These are phyloP conservation scores for Marisa cornuarietis DNA, from an alignment of 1,140 invertebrate genomes.

Conservation along the genomic window DNA sequence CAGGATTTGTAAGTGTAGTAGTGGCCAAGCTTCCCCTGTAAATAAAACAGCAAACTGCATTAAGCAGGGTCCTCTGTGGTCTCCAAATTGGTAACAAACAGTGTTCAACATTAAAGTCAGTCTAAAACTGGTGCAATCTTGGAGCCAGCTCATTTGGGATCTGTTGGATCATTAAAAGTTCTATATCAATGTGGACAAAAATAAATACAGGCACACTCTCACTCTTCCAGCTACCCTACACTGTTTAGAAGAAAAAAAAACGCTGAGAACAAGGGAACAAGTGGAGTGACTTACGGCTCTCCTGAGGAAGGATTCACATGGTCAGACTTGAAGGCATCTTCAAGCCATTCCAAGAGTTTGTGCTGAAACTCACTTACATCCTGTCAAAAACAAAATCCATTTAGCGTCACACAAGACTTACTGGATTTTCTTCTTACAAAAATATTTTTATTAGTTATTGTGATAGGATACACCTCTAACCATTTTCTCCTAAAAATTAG, in stretches of 20 bases:
- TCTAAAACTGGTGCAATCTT: background rate
- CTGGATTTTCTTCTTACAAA: background rate
- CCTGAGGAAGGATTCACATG: slow-evolving; percentile 33
- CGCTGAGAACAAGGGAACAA: no score
- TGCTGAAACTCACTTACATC: slow-evolving; percentile 71
- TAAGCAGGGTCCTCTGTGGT: no score
- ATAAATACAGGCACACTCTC: no score
- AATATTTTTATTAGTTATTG: background rate
- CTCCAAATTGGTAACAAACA: background rate
- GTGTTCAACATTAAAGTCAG: background rate
- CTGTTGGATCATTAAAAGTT: no score
- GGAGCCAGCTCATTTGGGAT: no score
- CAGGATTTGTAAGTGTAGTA: slow-evolving; percentile 59
- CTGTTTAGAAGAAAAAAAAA: no score
- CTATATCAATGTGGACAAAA: no score
- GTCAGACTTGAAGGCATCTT: slow-evolving; percentile 66
- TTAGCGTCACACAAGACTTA: background rate
- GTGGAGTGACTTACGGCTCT: slow-evolving; percentile 7
- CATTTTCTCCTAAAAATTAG: background rate
- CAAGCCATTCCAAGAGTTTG: slow-evolving; percentile 69
- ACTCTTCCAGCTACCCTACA: no score
- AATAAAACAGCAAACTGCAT: background rate
- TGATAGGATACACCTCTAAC: background rate
- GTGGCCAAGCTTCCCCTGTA: background rate
- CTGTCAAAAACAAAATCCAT: slow-evolving; percentile 44